These are phyloP conservation scores for Papilio machaon DNA, from an alignment of 1,140 invertebrate species.

Conservation along the genomic window DNA sequence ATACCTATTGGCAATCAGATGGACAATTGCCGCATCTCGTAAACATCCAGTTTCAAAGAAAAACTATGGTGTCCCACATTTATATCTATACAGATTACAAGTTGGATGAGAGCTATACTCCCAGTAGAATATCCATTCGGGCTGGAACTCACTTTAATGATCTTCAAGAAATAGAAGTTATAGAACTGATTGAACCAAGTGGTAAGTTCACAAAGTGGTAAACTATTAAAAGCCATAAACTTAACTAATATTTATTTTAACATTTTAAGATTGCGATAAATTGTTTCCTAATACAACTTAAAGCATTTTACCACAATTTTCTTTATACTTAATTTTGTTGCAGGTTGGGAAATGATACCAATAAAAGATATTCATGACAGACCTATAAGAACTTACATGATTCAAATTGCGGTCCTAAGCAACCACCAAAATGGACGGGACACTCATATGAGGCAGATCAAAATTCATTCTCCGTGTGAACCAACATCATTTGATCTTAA, in stretches of 20 bases:
- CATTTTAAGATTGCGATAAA: too few relatives aligned
- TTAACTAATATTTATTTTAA: too few relatives aligned
- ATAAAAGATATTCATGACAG: conserved; percentile 94
- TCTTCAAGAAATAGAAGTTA: conserved; percentile 97
- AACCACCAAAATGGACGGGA: conserved; percentile 99
- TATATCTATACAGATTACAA: conserved; percentile 99
- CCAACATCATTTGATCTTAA: conserved; percentile 88
- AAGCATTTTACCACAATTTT: too few relatives aligned
- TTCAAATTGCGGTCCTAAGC: conserved; percentile 97
- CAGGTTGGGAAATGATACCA: conserved; percentile 96
- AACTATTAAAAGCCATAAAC: not conserved
- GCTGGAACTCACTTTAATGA: conserved; percentile 99
- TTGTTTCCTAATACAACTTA: too few relatives aligned
- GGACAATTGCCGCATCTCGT: conserved; percentile 98
- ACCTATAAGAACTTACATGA: conserved; percentile 96
- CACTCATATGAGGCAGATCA: conserved; percentile 98
- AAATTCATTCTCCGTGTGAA: conserved; percentile 96
- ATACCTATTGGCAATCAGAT: conserved; percentile 99
- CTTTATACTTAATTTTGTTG: conserved; percentile 47
- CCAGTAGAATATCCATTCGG: conserved; percentile 96
- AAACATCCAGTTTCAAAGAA: conserved; percentile 98
- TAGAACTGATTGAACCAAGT: conserved; percentile 96
- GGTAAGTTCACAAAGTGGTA: conserved; percentile 68
- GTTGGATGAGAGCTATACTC: conserved; percentile 99
- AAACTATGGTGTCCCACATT: conserved; percentile 97